phyloP scores from a whole-genome alignment of 1,140 invertebrate genomes.

The Drosophila leontia region DNA sequence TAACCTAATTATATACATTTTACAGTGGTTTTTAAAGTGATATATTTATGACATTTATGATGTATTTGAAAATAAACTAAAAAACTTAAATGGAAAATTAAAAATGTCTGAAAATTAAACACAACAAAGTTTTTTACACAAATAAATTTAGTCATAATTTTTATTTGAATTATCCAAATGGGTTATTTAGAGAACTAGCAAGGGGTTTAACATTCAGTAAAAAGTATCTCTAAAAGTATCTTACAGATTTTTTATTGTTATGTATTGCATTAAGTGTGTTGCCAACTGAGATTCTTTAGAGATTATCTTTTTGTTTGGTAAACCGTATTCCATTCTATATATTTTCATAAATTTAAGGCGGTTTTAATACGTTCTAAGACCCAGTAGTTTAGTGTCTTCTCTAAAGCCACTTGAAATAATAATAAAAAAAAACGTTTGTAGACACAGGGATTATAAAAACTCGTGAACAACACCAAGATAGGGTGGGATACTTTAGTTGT shows the following conservation, averaged over 20 bases:
- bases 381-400: constrained; percentile 8
- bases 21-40: neutral
- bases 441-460: constrained; percentile 7
- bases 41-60: neutral
- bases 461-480: constrained; percentile 35
- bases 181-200: too few relatives aligned
- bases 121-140: too few relatives aligned
- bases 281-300: neutral
- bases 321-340: neutral
- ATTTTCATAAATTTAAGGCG: neutral
- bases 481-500: neutral
- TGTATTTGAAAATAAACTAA: neutral
- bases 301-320: neutral
- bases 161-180: too few relatives aligned
- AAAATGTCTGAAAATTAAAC: too few relatives aligned
- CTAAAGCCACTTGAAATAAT: neutral
- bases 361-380: neutral
- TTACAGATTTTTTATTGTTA: too few relatives aligned
- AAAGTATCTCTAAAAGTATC: too few relatives aligned
- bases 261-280: neutral
- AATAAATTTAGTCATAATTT: too few relatives aligned
- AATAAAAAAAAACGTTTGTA: constrained; percentile 7
- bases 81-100: neutral
- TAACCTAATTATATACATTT: neutral
- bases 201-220: too few relatives aligned